Evolutionary conservation across 2,113 vertebrate species (phyloP), one percentile per base, ranked within the genome.

Genomic region (Scomber japonicus): DNA sequence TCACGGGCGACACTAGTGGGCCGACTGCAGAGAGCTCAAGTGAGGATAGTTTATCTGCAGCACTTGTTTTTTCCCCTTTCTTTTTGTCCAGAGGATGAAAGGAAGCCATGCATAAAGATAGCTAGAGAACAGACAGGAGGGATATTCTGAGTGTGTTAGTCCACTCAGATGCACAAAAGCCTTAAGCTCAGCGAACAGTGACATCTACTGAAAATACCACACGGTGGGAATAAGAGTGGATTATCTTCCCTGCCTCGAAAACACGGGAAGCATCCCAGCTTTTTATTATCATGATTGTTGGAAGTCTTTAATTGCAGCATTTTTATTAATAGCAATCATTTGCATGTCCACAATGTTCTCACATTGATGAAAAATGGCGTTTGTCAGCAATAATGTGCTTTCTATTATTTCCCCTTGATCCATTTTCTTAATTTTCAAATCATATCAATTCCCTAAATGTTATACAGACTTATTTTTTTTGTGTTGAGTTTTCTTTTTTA

Each of bases 121-220:
- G 40, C 40, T 0, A 11, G 71, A 17, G 64, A 56, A 45, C 2
- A 16, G 70, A 51, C 6, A 27, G 71, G 48, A 59, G 77, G 24
- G 60, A 62, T 27, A 46, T 24, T 78, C 49, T 59, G 56, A 67
- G 48, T 3, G 67, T 9, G 68, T 75, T 1, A 11, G 64, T 77
- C 66, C 62, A 12, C 50, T 66, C 35, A 14, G 57, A 71, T 11
- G 62, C 69, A 53, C 65, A 21, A 11, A 12, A 55, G 71, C 67
- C 60, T 57, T 45, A 55, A 87, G 85, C 81, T 74, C 88, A 89
- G 83, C 56, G 80, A 89, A 91, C 88, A 86, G 80, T 89, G 88
- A 92, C 92, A 93, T 92, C 91, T 91, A 82, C 81, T 91, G 89
- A 87, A 83, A 75, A 62, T 55, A 68, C 49, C 53, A 21, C 54